phyloP scores from a whole-genome alignment of 2,888 invertebrate genomes.

The Dicyrtomina minuta region DNA sequence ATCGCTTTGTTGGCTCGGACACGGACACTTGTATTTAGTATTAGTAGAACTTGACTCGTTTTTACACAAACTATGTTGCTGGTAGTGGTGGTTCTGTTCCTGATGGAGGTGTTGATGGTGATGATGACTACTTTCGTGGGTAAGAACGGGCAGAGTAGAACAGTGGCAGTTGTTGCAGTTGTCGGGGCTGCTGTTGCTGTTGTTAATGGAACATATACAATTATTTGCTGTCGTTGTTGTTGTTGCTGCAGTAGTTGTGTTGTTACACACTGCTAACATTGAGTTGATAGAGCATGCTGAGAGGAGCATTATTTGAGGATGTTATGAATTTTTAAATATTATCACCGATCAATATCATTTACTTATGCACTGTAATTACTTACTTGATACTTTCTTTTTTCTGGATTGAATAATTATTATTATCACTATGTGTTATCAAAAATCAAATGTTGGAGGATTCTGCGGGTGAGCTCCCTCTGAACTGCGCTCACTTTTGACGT shows the following conservation, averaged over 20 bases:
- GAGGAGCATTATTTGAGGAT: constrained; percentile 32
- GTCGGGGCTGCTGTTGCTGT: background rate
- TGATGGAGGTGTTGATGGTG: background rate
- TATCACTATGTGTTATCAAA: too few relatives aligned
- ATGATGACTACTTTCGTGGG: constrained; percentile 6
- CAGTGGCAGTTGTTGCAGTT: constrained; percentile 4
- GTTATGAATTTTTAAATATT: background rate
- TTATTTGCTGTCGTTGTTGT: background rate
- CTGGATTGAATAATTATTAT: too few relatives aligned
- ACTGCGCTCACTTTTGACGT: too few relatives aligned
- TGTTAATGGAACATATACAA: background rate
- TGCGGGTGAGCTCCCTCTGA: too few relatives aligned
- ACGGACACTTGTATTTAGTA: constrained; percentile 21
- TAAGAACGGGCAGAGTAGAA: background rate
- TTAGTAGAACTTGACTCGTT: constrained; percentile 1
- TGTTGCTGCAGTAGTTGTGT: constrained; percentile 2
- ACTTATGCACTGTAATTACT: background rate
- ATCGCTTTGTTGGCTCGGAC: constrained; percentile 20
- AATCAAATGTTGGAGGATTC: too few relatives aligned
- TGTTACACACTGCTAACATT: constrained; percentile 25
- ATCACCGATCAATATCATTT: background rate
- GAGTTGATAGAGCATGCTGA: constrained; percentile 40
- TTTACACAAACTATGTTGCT: background rate
- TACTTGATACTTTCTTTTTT: background rate
- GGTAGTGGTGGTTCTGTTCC: background rate